Conservation (phyloP, 2,888 invertebrate genomes). For the Anodontia alba region DNA sequence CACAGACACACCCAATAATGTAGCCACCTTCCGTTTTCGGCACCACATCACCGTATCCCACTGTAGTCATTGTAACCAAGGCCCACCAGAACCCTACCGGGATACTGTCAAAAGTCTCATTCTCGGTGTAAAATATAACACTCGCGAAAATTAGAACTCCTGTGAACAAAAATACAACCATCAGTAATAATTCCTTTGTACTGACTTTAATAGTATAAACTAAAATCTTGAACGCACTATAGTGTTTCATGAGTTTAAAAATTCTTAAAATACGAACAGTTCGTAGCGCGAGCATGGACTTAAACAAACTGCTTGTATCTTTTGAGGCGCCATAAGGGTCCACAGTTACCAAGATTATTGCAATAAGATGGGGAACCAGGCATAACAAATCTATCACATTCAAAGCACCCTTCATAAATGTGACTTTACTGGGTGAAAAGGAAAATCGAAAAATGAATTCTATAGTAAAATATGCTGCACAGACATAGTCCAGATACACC, state of each 20-base stretch:
- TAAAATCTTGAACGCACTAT: constrained; percentile 83
- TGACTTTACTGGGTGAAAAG: constrained; percentile 75
- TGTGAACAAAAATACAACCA: constrained; percentile 83
- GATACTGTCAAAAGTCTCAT: constrained; percentile 82
- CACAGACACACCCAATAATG: constrained; percentile 82
- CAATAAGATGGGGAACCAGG: constrained; percentile 79
- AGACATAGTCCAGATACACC: constrained; percentile 78
- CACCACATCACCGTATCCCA: constrained; percentile 84
- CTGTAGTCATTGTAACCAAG: constrained; percentile 84
- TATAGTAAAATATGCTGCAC: constrained; percentile 79
- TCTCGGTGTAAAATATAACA: constrained; percentile 82
- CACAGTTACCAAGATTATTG: constrained; percentile 77
- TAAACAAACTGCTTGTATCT: constrained; percentile 72
- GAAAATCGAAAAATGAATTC: constrained; percentile 75
- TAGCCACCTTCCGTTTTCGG: constrained; percentile 81
- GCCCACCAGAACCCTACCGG: constrained; percentile 85
- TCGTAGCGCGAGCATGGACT: constrained; percentile 77
- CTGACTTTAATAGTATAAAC: constrained; percentile 83
- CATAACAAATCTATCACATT: constrained; percentile 83
- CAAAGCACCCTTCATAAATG: constrained; percentile 77
- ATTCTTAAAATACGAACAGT: constrained; percentile 82
- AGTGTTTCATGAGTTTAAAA: constrained; percentile 85
- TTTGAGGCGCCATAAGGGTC: constrained; percentile 67
- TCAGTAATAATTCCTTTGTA: constrained; percentile 82
- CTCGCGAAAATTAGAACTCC: constrained; percentile 84